These are phyloP conservation scores for Anoplophora glabripennis DNA, from an alignment of 1,140 invertebrate genomes.

Conservation along the genomic window DNA sequence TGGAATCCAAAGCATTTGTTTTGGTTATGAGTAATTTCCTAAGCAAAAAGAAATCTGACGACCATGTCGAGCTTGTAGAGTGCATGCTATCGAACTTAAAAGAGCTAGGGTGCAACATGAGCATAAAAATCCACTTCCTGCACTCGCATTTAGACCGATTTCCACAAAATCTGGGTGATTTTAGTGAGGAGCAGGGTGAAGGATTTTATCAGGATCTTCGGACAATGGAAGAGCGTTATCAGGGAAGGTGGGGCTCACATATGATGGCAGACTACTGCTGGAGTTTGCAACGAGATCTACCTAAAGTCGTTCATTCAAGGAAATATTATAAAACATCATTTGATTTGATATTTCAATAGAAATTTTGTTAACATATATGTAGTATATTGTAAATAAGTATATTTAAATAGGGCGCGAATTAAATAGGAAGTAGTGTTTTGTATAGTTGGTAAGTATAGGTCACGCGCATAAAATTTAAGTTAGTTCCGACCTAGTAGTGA, in stretches of 20 bases:
- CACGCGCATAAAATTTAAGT: too few species aligned
- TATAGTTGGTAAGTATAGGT: too few species aligned
- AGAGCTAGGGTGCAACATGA: slow-evolving; percentile 4
- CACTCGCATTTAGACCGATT: slow-evolving; percentile 11
- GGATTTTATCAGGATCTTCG: slow-evolving; percentile 47
- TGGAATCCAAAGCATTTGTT: slow-evolving; percentile 3
- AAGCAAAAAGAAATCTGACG: not conserved
- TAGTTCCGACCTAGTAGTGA: too few species aligned
- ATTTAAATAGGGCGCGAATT: too few species aligned
- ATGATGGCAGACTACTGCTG: slow-evolving; percentile 46
- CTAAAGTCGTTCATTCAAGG: not conserved
- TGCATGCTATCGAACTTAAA: slow-evolving; percentile 2
- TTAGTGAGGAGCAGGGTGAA: slow-evolving; percentile 27
- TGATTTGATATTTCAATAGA: too few species aligned
- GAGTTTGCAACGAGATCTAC: slow-evolving; percentile 6
- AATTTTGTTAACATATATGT: too few species aligned
- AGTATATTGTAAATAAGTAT: too few species aligned
- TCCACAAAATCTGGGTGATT: slow-evolving; percentile 9
- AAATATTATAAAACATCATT: not conserved
- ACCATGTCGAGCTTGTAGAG: slow-evolving; percentile 1
- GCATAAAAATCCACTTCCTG: not conserved
- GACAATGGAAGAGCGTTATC: slow-evolving; percentile 43
- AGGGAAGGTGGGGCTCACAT: slow-evolving; percentile 41
- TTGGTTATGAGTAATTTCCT: slow-evolving; percentile 13
- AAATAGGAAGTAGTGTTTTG: too few species aligned